phyloP scores from a whole-genome alignment of 2,113 vertebrate genomes.

The Protobothrops flavoviridis region DNA sequence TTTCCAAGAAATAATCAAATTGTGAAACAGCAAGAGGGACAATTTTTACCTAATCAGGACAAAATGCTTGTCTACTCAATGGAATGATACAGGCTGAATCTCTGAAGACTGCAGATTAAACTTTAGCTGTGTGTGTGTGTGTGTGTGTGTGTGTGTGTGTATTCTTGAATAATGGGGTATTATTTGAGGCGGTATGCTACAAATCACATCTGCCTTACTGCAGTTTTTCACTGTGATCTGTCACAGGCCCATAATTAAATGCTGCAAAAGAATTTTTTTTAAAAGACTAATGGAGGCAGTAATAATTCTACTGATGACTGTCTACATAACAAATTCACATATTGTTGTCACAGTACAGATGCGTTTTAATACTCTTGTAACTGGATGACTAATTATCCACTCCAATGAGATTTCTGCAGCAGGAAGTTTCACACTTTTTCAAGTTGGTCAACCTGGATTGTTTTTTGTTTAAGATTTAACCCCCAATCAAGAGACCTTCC shows the following conservation, averaged over 20 bases:
- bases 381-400: not conserved
- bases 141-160: no score
- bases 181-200: not conserved
- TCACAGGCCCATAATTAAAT: not conserved
- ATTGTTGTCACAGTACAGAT: not conserved
- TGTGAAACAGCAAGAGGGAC: not conserved
- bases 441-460: not conserved
- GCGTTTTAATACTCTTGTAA: not conserved
- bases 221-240: not conserved
- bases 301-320: not conserved
- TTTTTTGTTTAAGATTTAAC: not conserved
- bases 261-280: not conserved
- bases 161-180: not conserved
- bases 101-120: not conserved
- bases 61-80: not conserved
- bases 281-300: accelerated
- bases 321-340: not conserved
- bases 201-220: not conserved
- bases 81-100: not conserved
- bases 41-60: not conserved
- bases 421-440: not conserved
- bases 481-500: no score
- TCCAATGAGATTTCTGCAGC: not conserved
- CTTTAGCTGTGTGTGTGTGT: no score
- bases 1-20: not conserved